Evolutionary conservation across 2,888 invertebrate genomes (phyloP).

Genomic region (Agrotis exclamationis): DNA sequence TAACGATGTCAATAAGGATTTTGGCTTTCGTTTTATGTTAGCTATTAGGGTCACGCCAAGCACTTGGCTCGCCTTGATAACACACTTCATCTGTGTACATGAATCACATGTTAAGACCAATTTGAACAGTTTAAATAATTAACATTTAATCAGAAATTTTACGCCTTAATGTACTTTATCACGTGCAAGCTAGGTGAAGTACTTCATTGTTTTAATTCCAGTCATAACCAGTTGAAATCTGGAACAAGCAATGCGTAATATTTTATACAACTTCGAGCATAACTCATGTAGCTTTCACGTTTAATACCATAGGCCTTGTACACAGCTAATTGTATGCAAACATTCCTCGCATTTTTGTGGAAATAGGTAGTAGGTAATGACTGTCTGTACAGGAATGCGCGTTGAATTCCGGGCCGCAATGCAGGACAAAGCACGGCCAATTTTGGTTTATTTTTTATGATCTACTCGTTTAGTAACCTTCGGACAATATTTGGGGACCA

Average conservation of each 20-base stretch:
- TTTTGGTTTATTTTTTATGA: constrained; percentile 30
- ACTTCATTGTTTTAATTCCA: constrained; percentile 45
- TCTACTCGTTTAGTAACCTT: constrained; percentile 21
- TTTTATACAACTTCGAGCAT: constrained; percentile 51
- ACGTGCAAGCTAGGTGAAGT: constrained; percentile 34
- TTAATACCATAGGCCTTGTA: constrained; percentile 36
- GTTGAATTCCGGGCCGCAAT: constrained; percentile 34
- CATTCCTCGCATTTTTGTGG: constrained; percentile 40
- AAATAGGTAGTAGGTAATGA: constrained; percentile 16
- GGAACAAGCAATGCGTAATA: constrained; percentile 39
- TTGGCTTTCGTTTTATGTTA: constrained; percentile 23
- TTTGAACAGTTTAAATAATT: constrained; percentile 30
- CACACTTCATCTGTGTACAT: constrained; percentile 14
- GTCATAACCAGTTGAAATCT: constrained; percentile 50
- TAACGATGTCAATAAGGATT: constrained; percentile 45
- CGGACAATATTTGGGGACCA: constrained; percentile 21
- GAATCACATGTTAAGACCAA: constrained; percentile 19
- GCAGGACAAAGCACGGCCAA: constrained; percentile 33
- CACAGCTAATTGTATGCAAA: constrained; percentile 45
- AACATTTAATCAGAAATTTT: constrained; percentile 27
- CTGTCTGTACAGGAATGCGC: constrained; percentile 35
- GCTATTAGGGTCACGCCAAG: constrained; percentile 48
- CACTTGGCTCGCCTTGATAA: constrained; percentile 21
- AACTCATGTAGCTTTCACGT: constrained; percentile 38
- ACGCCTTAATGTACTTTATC: background rate